Evolutionary conservation across 2,888 invertebrate genomes (phyloP), one percentile per base, ranked within the genome.

Genomic region (Pandemis heparana): DNA sequence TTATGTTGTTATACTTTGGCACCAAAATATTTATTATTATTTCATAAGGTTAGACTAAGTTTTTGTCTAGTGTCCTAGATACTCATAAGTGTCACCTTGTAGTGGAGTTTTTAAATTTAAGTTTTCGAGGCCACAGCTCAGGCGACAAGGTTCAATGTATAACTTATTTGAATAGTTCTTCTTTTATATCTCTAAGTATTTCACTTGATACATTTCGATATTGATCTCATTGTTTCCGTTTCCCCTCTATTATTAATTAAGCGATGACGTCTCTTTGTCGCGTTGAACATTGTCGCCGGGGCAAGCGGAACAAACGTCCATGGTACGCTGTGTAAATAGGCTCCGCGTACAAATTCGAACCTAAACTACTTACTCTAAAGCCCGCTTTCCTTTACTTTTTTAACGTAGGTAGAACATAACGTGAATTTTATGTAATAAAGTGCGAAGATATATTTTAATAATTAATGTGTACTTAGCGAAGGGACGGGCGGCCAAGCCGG

Each of bases 361-460:
- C 90, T 92, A 89, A 91, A 91, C 88, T 89, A 90, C 90, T 86
- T 89, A 90, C 85, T 87, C 88, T 89, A 87, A 90, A 84, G 86
- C 91, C 94, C 89, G 93, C 94, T 94, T 93, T 91, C 90, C 79
- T 89, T 91, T 89, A 84, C 85, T 93, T 94, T 93, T 92, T 90
- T 92, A 92, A 92, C 86, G 89, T 94, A 94, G 92, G 91, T 94
- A 94, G 94, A 91, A 88, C 92, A 91, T 93, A 93, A 94, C 94
- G 92, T 94, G 92, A 94, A 94, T 94, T 94, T 93, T 94, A 92
- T 94, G 92, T 94, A 94, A 94, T 93, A 92, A 90, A 94, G 93
- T 92, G 94, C 93, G 92, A 90, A 92, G 91, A 93, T 94, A 94
- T 94, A 94, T 94, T 94, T 94, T 94, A 94, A 93, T 94, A 94